Conservation (phyloP, 2,888 invertebrate genomes). For the Hydrotaea cyrtoneurina region DNA sequence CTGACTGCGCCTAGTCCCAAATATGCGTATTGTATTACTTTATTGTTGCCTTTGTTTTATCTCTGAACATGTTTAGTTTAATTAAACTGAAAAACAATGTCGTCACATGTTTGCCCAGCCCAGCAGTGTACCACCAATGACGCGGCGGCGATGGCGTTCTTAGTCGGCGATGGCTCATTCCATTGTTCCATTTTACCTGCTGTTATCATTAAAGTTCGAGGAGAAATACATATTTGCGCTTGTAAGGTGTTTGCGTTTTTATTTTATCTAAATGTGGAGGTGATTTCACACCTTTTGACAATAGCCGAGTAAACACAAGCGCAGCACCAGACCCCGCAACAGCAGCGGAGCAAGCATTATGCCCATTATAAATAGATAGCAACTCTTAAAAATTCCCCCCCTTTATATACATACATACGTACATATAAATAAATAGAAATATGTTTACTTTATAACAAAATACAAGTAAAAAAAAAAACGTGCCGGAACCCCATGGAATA, state of each 20-base stretch:
- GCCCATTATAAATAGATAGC: not conserved
- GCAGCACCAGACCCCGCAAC: too few relatives aligned
- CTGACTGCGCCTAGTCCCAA: not conserved
- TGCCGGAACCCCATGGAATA: too few relatives aligned
- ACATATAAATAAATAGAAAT: too few relatives aligned
- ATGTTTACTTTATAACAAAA: not conserved
- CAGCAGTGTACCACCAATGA: not conserved
- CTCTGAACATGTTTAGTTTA: constrained; percentile 37
- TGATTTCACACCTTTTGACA: constrained; percentile 44
- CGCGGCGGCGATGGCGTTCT: too few relatives aligned
- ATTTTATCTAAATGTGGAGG: constrained; percentile 38
- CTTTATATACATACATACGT: not conserved
- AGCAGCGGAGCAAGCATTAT: not conserved
- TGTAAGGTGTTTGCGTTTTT: constrained; percentile 22
- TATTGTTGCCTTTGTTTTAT: not conserved
- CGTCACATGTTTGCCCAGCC: constrained; percentile 17
- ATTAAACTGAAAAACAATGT: not conserved
- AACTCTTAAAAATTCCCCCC: not conserved
- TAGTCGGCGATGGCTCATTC: not conserved
- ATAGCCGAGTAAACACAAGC: constrained; percentile 42
- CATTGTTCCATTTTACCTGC: not conserved
- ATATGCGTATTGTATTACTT: not conserved
- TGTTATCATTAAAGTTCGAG: constrained; percentile 12
- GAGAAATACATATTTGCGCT: constrained; percentile 21
- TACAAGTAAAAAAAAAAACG: not conserved